A percentile compares a stretch with the other conserved stretches of the same genome.
Conservation (phyloP, 1,140 invertebrate genomes). For the Sinonovacula constricta region DNA sequence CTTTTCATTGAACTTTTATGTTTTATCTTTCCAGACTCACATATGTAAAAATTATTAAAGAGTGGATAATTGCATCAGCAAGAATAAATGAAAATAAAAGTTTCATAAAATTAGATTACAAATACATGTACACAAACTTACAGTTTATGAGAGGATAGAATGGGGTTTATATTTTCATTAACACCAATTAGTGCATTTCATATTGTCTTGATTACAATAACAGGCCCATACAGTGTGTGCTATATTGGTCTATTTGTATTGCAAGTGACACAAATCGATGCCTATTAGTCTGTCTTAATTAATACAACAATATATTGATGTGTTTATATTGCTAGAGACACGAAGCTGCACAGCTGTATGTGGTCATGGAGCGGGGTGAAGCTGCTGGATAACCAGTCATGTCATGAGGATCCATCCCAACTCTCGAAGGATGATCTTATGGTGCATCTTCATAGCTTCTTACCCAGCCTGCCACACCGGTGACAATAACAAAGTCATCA, state of each 20-base stretch:
- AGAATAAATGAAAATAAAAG: too few relatives aligned
- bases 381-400: conserved; percentile 21
- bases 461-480: conserved; percentile 24
- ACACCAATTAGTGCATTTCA: neutral
- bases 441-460: conserved; percentile 36
- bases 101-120: too few relatives aligned
- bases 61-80: too few relatives aligned
- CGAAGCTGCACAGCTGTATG: conserved; percentile 37
- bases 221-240: neutral
- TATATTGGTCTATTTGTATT: too few relatives aligned
- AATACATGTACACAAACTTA: too few relatives aligned
- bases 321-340: conserved; percentile 24
- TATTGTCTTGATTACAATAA: neutral
- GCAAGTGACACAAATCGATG: neutral
- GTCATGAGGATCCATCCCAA: conserved; percentile 43
- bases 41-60: too few relatives aligned
- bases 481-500: too few relatives aligned
- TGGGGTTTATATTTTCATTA: neutral
- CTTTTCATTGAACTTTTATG: too few relatives aligned
- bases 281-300: neutral
- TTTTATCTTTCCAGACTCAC: too few relatives aligned
- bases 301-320: neutral
- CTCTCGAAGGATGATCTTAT: conserved; percentile 28
- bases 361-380: conserved; percentile 47
- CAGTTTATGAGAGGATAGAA: too few relatives aligned